phyloP scores from a whole-genome alignment of 1,140 invertebrate species.

The Drosophila baimaii region DNA sequence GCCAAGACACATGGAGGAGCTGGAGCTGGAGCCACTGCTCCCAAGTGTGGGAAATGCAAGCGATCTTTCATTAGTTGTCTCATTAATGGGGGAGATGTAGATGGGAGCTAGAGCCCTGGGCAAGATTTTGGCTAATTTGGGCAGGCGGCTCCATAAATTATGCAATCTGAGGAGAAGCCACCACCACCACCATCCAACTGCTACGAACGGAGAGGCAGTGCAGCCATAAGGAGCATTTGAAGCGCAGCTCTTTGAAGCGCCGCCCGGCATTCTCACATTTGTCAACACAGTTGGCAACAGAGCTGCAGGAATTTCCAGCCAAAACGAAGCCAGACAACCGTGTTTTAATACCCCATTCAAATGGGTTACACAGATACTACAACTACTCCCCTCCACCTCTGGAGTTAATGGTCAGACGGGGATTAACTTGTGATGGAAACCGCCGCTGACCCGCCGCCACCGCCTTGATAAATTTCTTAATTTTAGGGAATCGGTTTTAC shows the following conservation, averaged over 20 bases:
- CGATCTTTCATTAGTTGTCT: conserved; percentile 64
- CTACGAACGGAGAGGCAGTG: background rate
- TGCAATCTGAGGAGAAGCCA: conserved; percentile 69
- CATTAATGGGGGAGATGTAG: conserved; percentile 46
- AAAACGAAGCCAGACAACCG: conserved; percentile 18
- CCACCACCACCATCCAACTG: no score
- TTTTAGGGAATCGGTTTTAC: conserved; percentile 43
- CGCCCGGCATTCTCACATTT: conserved; percentile 72
- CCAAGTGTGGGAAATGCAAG: conserved; percentile 70
- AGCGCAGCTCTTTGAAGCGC: conserved; percentile 61
- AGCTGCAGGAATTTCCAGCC: conserved; percentile 42
- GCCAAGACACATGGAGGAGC: background rate
- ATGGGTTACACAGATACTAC: conserved; percentile 8
- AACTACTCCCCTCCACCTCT: conserved; percentile 14
- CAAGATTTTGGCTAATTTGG: conserved; percentile 73
- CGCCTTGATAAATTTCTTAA: conserved; percentile 45
- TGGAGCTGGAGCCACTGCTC: background rate
- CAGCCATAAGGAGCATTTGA: conserved; percentile 18
- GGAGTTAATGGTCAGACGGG: background rate
- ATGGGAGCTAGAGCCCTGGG: conserved; percentile 3
- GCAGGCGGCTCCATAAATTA: conserved; percentile 68
- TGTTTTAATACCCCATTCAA: conserved; percentile 34
- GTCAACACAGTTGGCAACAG: conserved; percentile 63
- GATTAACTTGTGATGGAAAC: conserved; percentile 45
- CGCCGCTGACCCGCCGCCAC: conserved; percentile 1